Evolutionary conservation across 2,888 invertebrate species (phyloP).

Genomic region (Nineta flava): DNA sequence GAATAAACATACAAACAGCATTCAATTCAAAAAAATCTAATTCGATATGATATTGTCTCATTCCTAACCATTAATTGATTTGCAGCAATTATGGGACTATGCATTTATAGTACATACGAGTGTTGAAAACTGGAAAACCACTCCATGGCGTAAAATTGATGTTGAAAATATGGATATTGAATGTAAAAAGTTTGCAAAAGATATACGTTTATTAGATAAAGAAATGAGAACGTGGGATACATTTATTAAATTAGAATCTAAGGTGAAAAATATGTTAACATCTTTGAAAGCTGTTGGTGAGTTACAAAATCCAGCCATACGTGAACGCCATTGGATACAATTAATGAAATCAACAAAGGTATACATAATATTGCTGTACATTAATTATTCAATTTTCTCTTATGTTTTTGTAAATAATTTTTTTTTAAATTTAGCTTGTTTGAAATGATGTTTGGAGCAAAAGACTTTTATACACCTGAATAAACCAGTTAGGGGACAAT

Average conservation of each 20-base stretch:
- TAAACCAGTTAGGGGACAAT: too few species aligned
- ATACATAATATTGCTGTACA: slow-evolving; percentile 15
- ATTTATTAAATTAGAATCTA: slow-evolving; percentile 72
- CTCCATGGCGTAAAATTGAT: slow-evolving; percentile 92
- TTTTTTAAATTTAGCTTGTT: neutral
- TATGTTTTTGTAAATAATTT: neutral
- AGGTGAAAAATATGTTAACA: slow-evolving; percentile 91
- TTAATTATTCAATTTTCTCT: neutral
- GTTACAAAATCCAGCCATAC: slow-evolving; percentile 87
- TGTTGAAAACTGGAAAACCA: slow-evolving; percentile 94
- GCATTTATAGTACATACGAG: slow-evolving; percentile 76
- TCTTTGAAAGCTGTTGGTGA: slow-evolving; percentile 90
- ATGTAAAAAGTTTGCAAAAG: slow-evolving; percentile 94
- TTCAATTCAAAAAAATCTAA: too few species aligned
- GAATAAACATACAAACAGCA: too few species aligned
- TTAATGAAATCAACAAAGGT: slow-evolving; percentile 93
- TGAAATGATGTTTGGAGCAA: neutral
- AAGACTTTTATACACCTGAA: too few species aligned
- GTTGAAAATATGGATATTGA: slow-evolving; percentile 98
- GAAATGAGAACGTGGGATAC: slow-evolving; percentile 94
- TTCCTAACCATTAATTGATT: too few species aligned
- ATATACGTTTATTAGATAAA: slow-evolving; percentile 79
- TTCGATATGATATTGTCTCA: too few species aligned
- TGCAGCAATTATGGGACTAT: slow-evolving; percentile 90
- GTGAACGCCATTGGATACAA: slow-evolving; percentile 94